phyloP scores from a whole-genome alignment of 2,888 invertebrate species.

The Prionchulus punctatus region DNA sequence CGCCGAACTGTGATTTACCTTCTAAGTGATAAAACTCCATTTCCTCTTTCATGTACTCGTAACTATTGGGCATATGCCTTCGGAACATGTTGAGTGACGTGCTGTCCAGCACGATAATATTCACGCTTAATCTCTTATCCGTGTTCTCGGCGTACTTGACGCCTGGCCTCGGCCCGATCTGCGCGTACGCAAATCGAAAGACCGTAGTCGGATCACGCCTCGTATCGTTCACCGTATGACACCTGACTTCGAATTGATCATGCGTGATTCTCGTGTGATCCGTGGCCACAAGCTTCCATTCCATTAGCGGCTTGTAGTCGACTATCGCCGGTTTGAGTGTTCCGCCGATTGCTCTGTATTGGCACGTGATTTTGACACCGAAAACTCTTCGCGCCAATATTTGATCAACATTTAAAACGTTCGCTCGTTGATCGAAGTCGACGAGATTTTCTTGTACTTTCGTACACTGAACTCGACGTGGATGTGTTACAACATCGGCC shows the following conservation, averaged over 20 bases:
- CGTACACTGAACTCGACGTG: background rate
- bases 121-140: background rate
- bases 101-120: background rate
- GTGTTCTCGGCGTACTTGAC: background rate
- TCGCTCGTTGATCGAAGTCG: background rate
- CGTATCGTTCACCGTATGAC: background rate
- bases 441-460: background rate
- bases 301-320: background rate
- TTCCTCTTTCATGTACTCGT: conserved; percentile 45
- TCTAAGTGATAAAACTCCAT: conserved; percentile 56
- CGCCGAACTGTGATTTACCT: too few relatives aligned
- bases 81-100: conserved; percentile 17
- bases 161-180: background rate
- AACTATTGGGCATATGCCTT: conserved; percentile 34
- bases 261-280: background rate
- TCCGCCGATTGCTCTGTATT: background rate
- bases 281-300: background rate
- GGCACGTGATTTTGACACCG: background rate
- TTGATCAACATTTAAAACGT: background rate
- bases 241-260: conserved; percentile 6
- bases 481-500: background rate
- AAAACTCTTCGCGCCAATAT: background rate
- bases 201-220: background rate
- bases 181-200: background rate
- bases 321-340: background rate